A percentile compares a stretch with the other conserved stretches of the same genome.
Evolutionary conservation across 1,140 invertebrate species (phyloP).

Genomic region (Notospermus geniculatus): DNA sequence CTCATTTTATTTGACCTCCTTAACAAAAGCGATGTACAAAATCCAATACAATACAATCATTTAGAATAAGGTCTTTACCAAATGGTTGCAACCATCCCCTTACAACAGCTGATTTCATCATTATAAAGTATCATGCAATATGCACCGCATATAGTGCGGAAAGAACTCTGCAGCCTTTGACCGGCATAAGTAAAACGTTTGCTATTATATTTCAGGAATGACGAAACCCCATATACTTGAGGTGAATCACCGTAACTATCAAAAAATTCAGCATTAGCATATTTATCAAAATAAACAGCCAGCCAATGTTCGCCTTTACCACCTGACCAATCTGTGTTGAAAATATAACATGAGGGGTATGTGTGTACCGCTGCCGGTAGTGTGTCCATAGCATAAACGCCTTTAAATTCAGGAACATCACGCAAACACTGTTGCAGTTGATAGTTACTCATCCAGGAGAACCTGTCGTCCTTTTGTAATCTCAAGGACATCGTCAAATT

Average conservation of each 20-base stretch:
- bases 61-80: no score
- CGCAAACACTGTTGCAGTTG: not conserved
- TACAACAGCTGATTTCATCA: no score
- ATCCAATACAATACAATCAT: no score
- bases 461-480: not conserved
- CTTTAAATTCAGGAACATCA: not conserved
- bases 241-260: not conserved
- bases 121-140: slow-evolving; percentile 8
- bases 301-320: not conserved
- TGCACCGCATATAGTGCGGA: not conserved
- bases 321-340: not conserved
- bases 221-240: no score
- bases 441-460: not conserved
- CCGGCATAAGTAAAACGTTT: not conserved
- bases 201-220: not conserved
- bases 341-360: not conserved
- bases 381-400: not conserved
- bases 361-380: not conserved
- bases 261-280: not conserved
- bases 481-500: slow-evolving; percentile 5
- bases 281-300: not conserved
- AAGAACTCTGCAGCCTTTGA: not conserved
- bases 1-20: no score
- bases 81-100: no score
- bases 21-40: no score